Percentiles rank a stretch among this genome's conserved stretches.
Conservation (phyloP, 2,797 vertebrate species). For the Oryzias dopingdopingensis region DNA sequence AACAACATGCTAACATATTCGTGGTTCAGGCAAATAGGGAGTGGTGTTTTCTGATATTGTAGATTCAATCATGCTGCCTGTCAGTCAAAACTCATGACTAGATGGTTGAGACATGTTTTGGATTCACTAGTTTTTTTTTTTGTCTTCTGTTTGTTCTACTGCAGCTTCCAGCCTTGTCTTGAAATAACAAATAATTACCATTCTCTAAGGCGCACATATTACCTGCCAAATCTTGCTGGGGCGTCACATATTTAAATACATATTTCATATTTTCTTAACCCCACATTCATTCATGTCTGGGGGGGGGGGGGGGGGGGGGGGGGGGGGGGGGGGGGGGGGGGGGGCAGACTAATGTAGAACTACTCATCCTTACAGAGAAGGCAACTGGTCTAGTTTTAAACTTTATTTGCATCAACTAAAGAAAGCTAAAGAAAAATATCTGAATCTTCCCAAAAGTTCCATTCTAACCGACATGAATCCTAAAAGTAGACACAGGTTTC, state of each 20-base stretch:
- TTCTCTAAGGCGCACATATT: conserved; percentile 70
- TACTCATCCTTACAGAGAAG: conserved; percentile 65
- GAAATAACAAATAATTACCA: conserved; percentile 69
- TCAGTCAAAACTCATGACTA: conserved; percentile 69
- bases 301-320: conserved; percentile 10
- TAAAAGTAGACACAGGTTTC: conserved; percentile 68
- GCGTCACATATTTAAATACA: conserved; percentile 70
- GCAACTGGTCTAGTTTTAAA: conserved; percentile 60
- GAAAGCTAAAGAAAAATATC: conserved; percentile 2
- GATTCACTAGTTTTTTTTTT: conserved; percentile 32
- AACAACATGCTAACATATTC: conserved; percentile 78
- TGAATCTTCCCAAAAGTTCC: conserved; percentile 43
- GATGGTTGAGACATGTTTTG: conserved; percentile 56
- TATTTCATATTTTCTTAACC: conserved; percentile 71
- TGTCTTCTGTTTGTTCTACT: conserved; percentile 49
- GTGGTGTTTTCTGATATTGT: conserved; percentile 70
- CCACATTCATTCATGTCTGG: background rate
- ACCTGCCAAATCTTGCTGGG: conserved; percentile 74
- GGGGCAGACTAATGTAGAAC: conserved; percentile 39
- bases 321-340: conserved; percentile 9
- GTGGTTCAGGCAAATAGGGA: conserved; percentile 51
- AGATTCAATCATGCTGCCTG: conserved; percentile 75
- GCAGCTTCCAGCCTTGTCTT: conserved; percentile 39
- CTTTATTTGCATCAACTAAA: conserved; percentile 48
- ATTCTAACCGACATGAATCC: conserved; percentile 64